Evolutionary conservation across 2,797 vertebrate genomes (phyloP), one percentile per base, ranked within the genome.

Genomic region (Setipinna tenuifilis): DNA sequence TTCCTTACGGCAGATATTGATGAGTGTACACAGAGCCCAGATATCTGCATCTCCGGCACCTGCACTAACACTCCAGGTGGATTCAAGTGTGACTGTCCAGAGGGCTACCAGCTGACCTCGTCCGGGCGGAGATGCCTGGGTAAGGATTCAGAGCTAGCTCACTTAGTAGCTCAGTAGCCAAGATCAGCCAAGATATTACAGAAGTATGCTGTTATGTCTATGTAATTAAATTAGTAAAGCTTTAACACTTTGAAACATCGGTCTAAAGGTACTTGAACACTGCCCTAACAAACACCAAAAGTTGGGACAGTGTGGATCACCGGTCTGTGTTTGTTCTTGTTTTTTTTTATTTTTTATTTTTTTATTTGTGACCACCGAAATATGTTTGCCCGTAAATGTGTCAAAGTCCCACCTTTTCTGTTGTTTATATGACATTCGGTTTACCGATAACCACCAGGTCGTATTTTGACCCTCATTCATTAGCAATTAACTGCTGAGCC

Each of bases 21-120:
- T 84, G 98, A 99, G 83, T 99, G 98, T 87, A 92, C 95, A 82
- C 96, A 97, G 91, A 94, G 95, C n/a, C 96, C 97, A 41, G 97
- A 98, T 91, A 96, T 97, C 57, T 99, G 98, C 87, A 94, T 93
- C 19, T 92, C 98, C 91, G 98, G 98, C 81, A 97, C 96, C 14
- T 99, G 98, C 91, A 96, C 96, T 89, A 99, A 99, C 94, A 97
- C 95, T 0, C 95, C 95, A 75, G 98, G 98, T 89, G 98, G 98
- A 92, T 99, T 98, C 93, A 96, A 86, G 89, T 99, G 98, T 87
- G 86, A 95, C 81, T 99, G 98, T 93, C 97, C 97, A 0, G 95
- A 97, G 58, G 98, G 98, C 11, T 99, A 98, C 94, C 95, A 97
- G 87, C 92, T 99, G 82, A 97, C 98, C 78, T 94, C 96, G 10